phyloP scores from a whole-genome alignment of 2,888 invertebrate genomes.

The Thysanoteuthis rhombus region DNA sequence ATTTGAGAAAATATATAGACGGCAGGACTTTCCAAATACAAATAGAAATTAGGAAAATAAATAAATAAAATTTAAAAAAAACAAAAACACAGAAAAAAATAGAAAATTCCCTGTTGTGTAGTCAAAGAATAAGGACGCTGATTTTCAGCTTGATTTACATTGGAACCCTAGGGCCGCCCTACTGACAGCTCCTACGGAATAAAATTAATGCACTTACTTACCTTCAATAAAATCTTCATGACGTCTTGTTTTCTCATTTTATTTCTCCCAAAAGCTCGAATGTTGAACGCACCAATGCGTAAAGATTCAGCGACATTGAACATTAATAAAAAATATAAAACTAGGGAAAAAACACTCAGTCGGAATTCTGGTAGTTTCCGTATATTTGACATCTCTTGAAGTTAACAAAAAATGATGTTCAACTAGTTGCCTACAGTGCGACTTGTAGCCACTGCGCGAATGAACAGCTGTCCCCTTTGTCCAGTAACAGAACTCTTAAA shows the following conservation, averaged over 20 bases:
- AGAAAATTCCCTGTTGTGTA: too few species aligned
- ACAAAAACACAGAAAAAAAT: too few species aligned
- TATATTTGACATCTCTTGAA: not conserved
- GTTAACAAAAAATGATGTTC: not conserved
- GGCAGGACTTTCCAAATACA: too few species aligned
- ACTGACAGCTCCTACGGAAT: not conserved
- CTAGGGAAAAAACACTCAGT: not conserved
- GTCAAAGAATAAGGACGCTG: too few species aligned
- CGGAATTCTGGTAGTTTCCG: not conserved
- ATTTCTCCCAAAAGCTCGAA: conserved; percentile 51
- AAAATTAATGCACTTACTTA: conserved; percentile 34
- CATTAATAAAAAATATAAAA: not conserved
- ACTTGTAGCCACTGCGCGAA: not conserved
- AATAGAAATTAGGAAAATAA: too few species aligned
- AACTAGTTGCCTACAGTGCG: not conserved
- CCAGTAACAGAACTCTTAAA: not conserved
- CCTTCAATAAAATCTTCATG: conserved; percentile 46
- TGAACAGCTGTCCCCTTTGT: not conserved
- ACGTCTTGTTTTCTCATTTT: conserved; percentile 46
- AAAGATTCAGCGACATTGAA: conserved; percentile 36
- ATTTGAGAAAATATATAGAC: too few species aligned
- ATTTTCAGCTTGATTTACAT: too few species aligned
- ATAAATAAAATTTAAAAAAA: too few species aligned
- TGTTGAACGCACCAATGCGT: conserved; percentile 53
- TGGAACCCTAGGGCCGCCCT: too few species aligned